Percentiles rank a stretch among this genome's conserved stretches.
Evolutionary conservation across 2,888 invertebrate genomes (phyloP).

Genomic region (Pollenia labialis): DNA sequence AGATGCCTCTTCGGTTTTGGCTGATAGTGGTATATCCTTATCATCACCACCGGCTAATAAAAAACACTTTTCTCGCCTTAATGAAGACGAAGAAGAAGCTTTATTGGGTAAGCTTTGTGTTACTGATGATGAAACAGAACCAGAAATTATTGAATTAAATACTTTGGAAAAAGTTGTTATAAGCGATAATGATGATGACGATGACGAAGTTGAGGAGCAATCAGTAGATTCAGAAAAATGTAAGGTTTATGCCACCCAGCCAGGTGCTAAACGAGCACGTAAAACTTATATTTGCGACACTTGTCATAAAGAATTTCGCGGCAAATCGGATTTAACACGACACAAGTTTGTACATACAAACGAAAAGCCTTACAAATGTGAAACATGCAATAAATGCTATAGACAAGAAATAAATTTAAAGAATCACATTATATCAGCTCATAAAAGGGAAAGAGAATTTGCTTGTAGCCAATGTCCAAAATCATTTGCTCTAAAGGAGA

Average conservation of each 20-base stretch:
- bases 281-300: slow-evolving; percentile 86
- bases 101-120: slow-evolving; percentile 67
- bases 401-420: slow-evolving; percentile 87
- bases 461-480: slow-evolving; percentile 91
- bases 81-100: slow-evolving; percentile 72
- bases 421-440: slow-evolving; percentile 85
- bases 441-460: slow-evolving; percentile 84
- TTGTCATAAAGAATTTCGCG: slow-evolving; percentile 87
- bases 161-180: slow-evolving; percentile 46
- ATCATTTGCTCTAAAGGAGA: slow-evolving; percentile 90
- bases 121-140: slow-evolving; percentile 65
- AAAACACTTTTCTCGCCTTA: slow-evolving; percentile 43
- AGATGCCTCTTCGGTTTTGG: slow-evolving; percentile 79
- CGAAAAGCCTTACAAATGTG: slow-evolving; percentile 87
- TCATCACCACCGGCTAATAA: slow-evolving; percentile 80
- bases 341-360: slow-evolving; percentile 88
- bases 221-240: slow-evolving; percentile 53
- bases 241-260: slow-evolving; percentile 22
- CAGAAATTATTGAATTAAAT: slow-evolving; percentile 56
- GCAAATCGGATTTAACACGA: slow-evolving; percentile 88
- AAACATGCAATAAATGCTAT: slow-evolving; percentile 87
- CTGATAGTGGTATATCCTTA: slow-evolving; percentile 82
- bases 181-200: slow-evolving; percentile 74
- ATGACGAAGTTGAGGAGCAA: slow-evolving; percentile 63
- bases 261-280: slow-evolving; percentile 69